These are phyloP conservation scores for Carlito syrichta DNA, from an alignment of 2,113 vertebrate genomes.

Conservation along the genomic window DNA sequence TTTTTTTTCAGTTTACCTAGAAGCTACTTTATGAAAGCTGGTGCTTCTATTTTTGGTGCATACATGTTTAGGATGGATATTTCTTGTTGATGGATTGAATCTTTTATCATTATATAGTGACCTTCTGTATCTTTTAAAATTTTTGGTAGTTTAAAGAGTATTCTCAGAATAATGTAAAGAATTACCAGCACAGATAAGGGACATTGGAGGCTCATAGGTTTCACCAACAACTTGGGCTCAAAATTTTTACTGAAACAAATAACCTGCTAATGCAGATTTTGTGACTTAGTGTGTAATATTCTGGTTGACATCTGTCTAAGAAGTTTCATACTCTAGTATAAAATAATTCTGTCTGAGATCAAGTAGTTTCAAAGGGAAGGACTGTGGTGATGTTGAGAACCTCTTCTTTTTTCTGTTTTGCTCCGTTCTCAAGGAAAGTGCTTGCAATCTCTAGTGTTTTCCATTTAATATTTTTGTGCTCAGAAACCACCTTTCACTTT, in stretches of 20 bases:
- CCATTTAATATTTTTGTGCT: too few relatives aligned
- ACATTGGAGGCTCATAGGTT: background rate
- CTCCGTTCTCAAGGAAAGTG: background rate
- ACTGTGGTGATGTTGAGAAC: fast-evolving
- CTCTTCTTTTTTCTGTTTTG: background rate
- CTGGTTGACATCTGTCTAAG: background rate
- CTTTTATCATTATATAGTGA: background rate
- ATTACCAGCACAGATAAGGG: background rate
- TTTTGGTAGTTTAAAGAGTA: background rate
- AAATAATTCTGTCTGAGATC: background rate
- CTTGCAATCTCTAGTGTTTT: too few relatives aligned
- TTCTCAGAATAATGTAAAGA: background rate
- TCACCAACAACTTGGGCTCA: background rate
- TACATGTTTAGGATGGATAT: background rate
- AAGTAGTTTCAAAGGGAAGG: fast-evolving
- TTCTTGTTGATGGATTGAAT: background rate
- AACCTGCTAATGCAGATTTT: background rate
- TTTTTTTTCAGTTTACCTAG: background rate
- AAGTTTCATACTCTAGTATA: background rate
- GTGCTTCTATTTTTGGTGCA: background rate
- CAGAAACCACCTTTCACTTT: too few relatives aligned
- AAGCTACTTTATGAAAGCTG: background rate
- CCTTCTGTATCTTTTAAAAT: background rate
- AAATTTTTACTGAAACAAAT: background rate
- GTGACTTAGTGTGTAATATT: background rate